Evolutionary conservation across 2,797 vertebrate species (phyloP), one percentile per base, ranked within the genome.

Genomic region (Emydoidea blandingii): DNA sequence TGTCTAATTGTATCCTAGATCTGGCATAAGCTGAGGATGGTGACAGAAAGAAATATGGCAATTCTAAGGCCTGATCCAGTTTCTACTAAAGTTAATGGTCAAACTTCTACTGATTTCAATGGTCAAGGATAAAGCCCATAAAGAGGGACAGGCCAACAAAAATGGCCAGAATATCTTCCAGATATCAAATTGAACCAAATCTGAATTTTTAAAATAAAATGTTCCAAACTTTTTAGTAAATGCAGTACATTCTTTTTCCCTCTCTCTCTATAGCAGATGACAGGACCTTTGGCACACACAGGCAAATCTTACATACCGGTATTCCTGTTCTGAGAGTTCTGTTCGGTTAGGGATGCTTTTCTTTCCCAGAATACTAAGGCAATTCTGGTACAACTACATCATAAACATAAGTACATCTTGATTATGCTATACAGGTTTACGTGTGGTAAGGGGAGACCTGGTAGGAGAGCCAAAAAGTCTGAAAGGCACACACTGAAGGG

Each of bases 1-100:
- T 97, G 97, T 97, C 97, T 97, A 92, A 91, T 27, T 68, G 80
- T 93, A 96, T 96, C 94, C 90, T 65, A 59, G 92, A 96, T 93
- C 91, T 97, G 93, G 93, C 95, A 96, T 85, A 96, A 96, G 96
- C 68, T 52, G 83, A 95, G 87, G 62, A 49, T 37, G 93, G 86
- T 95, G 96, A 92, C 91, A 93, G 94, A 82, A 94, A 95, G 94
- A 97, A 96, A 92, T 65, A 78, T 79, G 97, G 91, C 93, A 93
- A 85, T 86, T 92, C 86, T 89, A 95, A 81, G 95, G 95, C 92
- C 95, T 94, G 91, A 78, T 83, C 74, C 96, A 93, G 96, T 95
- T 97, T 85, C 94, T 91, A 94, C 94, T 92, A 92, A 97, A 97
- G 91, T 95, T 54, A 97, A 86, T 91, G 89, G 88, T 95, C 96